These are phyloP conservation scores for Paratilapia polleni DNA, from an alignment of 2,113 vertebrate genomes.

Conservation along the genomic window DNA sequence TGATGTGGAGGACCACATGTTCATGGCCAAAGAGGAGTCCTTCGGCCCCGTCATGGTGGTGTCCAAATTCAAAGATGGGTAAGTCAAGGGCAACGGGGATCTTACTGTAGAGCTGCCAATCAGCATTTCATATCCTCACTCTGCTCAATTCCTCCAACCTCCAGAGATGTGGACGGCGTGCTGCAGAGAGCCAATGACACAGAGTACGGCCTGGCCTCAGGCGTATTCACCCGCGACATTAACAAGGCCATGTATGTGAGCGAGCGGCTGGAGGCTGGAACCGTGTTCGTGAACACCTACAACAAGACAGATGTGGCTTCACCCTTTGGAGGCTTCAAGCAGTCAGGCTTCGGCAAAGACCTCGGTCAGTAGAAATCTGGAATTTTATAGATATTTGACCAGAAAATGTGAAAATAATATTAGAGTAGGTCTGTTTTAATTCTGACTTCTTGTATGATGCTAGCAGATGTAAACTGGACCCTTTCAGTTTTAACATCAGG, in stretches of 20 bases:
- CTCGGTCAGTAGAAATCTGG: conserved; percentile 80
- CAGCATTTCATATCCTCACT: not conserved
- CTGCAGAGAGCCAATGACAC: conserved; percentile 90
- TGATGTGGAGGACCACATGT: conserved; percentile 87
- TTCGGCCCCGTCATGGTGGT: conserved; percentile 98
- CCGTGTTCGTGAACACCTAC: conserved; percentile 97
- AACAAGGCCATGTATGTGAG: conserved; percentile 96
- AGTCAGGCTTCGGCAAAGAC: conserved; percentile 98
- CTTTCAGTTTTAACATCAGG: no score
- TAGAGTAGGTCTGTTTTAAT: not conserved
- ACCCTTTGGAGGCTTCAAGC: conserved; percentile 96
- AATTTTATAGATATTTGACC: not conserved
- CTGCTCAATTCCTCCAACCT: not conserved
- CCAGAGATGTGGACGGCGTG: conserved; percentile 91
- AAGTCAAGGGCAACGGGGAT: not conserved
- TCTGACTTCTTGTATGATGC: not conserved
- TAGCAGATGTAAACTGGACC: not conserved
- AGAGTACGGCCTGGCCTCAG: conserved; percentile 95
- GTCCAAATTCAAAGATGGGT: conserved; percentile 96
- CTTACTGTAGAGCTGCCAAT: not conserved
- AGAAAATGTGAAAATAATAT: not conserved
- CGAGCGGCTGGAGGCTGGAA: conserved; percentile 93
- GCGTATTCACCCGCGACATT: conserved; percentile 95
- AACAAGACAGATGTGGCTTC: conserved; percentile 98
- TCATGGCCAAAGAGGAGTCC: conserved; percentile 88